phyloP scores from a whole-genome alignment of 1,140 invertebrate species.

The Phymorhynchus buccinoides region DNA sequence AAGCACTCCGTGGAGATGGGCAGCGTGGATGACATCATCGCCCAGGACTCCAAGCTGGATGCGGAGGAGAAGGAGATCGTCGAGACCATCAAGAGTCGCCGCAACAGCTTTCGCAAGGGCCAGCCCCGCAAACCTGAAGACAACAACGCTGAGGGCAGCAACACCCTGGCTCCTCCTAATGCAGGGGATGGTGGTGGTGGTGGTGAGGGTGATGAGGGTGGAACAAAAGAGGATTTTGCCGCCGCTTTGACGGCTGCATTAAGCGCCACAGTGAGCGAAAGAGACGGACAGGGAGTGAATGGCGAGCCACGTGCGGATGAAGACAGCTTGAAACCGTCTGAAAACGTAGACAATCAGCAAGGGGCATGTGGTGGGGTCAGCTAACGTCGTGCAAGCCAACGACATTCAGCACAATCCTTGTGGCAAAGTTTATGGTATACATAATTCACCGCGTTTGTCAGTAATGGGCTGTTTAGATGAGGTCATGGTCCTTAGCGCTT shows the following conservation, averaged over 20 bases:
- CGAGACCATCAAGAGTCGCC: neutral
- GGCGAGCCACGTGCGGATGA: neutral
- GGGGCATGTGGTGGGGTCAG: neutral
- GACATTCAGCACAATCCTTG: no score
- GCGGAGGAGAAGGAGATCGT: neutral
- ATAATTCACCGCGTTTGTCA: no score
- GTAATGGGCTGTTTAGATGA: no score
- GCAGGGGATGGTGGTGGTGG: neutral
- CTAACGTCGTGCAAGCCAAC: neutral
- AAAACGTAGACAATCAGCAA: no score
- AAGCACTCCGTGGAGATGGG: slow-evolving; percentile 3
- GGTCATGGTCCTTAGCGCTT: no score
- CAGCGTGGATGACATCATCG: slow-evolving; percentile 20
- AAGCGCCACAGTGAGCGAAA: neutral
- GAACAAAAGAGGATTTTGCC: neutral
- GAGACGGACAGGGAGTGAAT: neutral
- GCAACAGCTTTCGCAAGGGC: slow-evolving; percentile 8
- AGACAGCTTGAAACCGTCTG: neutral
- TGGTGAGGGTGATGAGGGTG: neutral
- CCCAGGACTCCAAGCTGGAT: neutral
- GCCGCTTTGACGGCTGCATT: neutral
- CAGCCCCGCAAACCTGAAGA: neutral
- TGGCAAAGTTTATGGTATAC: no score
- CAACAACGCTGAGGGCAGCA: neutral
- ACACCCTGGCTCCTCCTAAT: neutral